Evolutionary conservation across 2,113 vertebrate species (phyloP), one percentile per base, ranked within the genome.

Genomic region (Neodontobutis hainanensis): DNA sequence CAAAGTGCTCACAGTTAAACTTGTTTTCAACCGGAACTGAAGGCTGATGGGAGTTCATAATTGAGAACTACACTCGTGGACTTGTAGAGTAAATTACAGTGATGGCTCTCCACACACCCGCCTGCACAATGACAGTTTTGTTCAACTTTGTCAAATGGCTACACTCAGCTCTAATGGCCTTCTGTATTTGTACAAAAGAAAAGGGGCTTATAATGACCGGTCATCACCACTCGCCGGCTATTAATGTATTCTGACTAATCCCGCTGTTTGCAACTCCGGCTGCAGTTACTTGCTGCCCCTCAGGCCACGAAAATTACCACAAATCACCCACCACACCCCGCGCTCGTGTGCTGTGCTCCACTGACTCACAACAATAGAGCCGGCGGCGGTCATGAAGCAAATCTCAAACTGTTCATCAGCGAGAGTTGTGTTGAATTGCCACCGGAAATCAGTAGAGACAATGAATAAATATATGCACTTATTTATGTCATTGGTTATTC

Each of bases 271-370:
- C 51, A 11, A 55, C 19, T 55, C 50, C 19, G 51, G 51, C 34
- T 14, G 51, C 51, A 55, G 51, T 55, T 55, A 55, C 51, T 55
- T 9, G 35, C 32, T 36, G 7, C 51, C 51, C 48, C 51, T 34
- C 51, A 36, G 51, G 51, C 51, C 34, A 55, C 32, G n/a, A 55
- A 55, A 55, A 55, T 55, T 55, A 55, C 51, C 51, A 55, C 51
- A 55, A 55, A 55, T 55, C 51, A 55, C 34, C 11, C 27, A 7
- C 27, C 38, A 40, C 38, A 35, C 51, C 11, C 51, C 5, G 32
- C 51, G 51, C 51, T 55, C 32, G 12, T 55, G 51, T 55, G 51
- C 51, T 9, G 32, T 35, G 51, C 51, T 55, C 51, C 51, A 55
- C 11, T 55, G 51, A 12, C 51, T 55, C 51, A 55, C 51, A 55